These are phyloP conservation scores for Tenthredo amoena DNA, from an alignment of 2,888 invertebrate genomes.

Conservation along the genomic window DNA sequence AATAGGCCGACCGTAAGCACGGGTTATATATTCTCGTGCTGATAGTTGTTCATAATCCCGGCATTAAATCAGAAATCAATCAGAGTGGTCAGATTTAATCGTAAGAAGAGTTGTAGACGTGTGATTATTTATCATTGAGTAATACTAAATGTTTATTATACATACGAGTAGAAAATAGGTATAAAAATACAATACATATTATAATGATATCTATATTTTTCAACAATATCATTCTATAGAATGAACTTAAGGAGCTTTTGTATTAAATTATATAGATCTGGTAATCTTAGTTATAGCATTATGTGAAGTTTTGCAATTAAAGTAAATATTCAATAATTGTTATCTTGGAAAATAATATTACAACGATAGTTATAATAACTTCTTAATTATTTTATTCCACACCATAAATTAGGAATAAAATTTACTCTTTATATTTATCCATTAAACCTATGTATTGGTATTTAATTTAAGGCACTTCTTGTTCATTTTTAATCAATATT, in stretches of 20 bases:
- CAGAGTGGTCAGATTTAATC: neutral
- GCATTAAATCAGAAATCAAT: neutral
- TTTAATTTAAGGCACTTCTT: conserved; percentile 25
- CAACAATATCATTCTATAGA: neutral
- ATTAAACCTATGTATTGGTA: conserved; percentile 7
- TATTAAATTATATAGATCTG: conserved; percentile 2
- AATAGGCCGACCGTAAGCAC: no score
- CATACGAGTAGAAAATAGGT: conserved; percentile 76
- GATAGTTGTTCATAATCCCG: no score
- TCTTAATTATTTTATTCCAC: neutral
- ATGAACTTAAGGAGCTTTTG: neutral
- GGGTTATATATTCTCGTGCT: no score
- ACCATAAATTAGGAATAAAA: neutral
- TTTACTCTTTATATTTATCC: neutral
- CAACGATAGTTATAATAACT: neutral
- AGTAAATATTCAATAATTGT: conserved; percentile 1
- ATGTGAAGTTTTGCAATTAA: neutral
- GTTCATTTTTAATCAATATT: neutral
- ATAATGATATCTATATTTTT: conserved; percentile 26
- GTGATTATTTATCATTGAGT: neutral
- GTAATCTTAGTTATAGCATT: neutral
- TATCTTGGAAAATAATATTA: neutral
- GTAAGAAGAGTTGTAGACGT: neutral
- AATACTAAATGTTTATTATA: conserved; percentile 60
- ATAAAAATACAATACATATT: conserved; percentile 74